phyloP scores from a whole-genome alignment of 2,888 invertebrate genomes.

The Leucophenga montana region DNA sequence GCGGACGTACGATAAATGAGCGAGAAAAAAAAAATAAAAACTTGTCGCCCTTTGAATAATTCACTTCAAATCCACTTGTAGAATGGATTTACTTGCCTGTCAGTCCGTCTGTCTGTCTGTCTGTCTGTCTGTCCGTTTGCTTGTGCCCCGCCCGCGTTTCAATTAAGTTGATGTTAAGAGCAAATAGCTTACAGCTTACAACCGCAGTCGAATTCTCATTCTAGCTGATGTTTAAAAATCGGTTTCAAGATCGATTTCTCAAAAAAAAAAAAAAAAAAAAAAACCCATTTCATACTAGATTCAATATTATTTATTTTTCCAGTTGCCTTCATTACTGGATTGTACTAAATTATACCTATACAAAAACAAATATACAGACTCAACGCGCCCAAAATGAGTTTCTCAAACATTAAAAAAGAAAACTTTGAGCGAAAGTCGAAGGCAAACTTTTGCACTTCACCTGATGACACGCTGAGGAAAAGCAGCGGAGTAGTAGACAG shows the following conservation, averaged over 20 bases:
- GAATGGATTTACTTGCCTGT: constrained; percentile 36
- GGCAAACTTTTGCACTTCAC: constrained; percentile 43
- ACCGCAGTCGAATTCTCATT: constrained; percentile 16
- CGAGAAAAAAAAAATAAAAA: constrained; percentile 24
- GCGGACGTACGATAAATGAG: not conserved
- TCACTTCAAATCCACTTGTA: constrained; percentile 62
- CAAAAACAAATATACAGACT: constrained; percentile 46
- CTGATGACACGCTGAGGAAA: constrained; percentile 38
- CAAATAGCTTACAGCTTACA: constrained; percentile 32
- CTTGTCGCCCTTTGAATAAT: constrained; percentile 60
- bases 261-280: not conserved
- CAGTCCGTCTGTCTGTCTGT: not conserved
- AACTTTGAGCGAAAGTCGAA: not conserved
- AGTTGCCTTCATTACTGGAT: not conserved
- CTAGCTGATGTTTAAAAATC: not conserved
- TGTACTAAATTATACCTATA: too few relatives aligned
- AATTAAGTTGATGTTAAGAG: constrained; percentile 36
- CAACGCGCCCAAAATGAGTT: constrained; percentile 28
- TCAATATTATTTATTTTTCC: constrained; percentile 42
- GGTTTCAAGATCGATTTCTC: not conserved
- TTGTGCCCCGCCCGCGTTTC: constrained; percentile 5
- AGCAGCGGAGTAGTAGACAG: not conserved
- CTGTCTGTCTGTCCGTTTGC: constrained; percentile 11
- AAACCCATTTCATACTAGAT: too few relatives aligned
- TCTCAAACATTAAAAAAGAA: not conserved